Evolutionary conservation across 2,113 vertebrate genomes (phyloP), one percentile per base, ranked within the genome.

Genomic region (Psephotus haematonotus): DNA sequence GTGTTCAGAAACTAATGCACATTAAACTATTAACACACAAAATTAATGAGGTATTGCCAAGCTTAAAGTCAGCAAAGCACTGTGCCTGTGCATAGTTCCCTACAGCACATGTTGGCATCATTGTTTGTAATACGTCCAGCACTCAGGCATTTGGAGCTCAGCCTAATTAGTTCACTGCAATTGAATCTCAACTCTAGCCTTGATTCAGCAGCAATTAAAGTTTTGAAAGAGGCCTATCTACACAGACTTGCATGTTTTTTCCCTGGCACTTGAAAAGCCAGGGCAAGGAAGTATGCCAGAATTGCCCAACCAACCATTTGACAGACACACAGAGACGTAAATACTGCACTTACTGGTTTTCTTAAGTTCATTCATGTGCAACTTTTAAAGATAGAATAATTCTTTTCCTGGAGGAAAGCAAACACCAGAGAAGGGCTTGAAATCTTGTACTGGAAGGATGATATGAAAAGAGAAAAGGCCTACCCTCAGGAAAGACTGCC

Each of bases 91-190:
- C 83, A 69, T 4, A 89, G 92, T 1, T 90, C 62, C 70, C 76
- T 27, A 28, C 68, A 94, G 88, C 90, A 55, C 65, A 76, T 39
- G 90, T 17, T 95, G 93, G 85, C 94, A 87, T n/a, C 2, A 2
- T 8, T 76, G 76, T 70, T 82, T 83, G 71, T 74, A 90, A 90
- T 19, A 28, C 78, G 67, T 82, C 74, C 84, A 92, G 55, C 1
- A 0, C 88, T 79, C 62, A 63, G 68, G 74, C 90, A 67, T 63
- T 95, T 95, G 96, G 95, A 95, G 52, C 41, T 57, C 49, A 70
- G 93, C 93, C 95, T 96, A 96, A 96, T 97, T 96, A 97, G 91
- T 65, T 92, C 86, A 17, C 53, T 94, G 81, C 93, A 94, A 96
- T 31, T 92, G 90, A 96, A 90, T 82, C 85, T 81, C 93, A 92